Conservation (phyloP, 2,113 vertebrate genomes). For the Hemiscyllium ocellatum region DNA sequence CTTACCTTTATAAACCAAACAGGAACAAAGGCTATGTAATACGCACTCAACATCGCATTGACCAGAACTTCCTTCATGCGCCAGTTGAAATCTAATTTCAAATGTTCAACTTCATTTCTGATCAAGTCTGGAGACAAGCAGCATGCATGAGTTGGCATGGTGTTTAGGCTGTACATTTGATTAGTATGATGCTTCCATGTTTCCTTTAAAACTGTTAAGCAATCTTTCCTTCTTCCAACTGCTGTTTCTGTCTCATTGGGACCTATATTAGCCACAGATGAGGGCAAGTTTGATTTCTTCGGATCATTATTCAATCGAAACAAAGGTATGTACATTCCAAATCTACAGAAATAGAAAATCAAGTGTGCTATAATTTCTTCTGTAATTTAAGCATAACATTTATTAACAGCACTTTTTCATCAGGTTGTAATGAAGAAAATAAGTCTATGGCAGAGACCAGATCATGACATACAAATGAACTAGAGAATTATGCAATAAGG, state of each 20-base stretch:
- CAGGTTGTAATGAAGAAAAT: background rate
- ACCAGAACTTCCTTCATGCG: slow-evolving; percentile 97
- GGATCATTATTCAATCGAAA: slow-evolving; percentile 84
- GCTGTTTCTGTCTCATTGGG: slow-evolving; percentile 69
- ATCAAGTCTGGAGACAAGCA: slow-evolving; percentile 93
- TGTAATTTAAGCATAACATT: background rate
- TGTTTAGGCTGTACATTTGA: slow-evolving; percentile 76
- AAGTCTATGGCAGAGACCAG: background rate
- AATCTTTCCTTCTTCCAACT: slow-evolving; percentile 69
- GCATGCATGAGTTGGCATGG: slow-evolving; percentile 94
- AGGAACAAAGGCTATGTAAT: slow-evolving; percentile 94
- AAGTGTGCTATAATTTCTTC: background rate
- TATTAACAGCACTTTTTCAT: background rate
- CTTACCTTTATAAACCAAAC: slow-evolving; percentile 97
- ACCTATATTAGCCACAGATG: slow-evolving; percentile 71
- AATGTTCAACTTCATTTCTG: slow-evolving; percentile 88
- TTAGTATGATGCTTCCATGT: slow-evolving; percentile 92
- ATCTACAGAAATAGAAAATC: slow-evolving; percentile 56
- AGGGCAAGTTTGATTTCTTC: slow-evolving; percentile 64
- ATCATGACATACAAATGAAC: background rate
- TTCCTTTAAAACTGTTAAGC: slow-evolving; percentile 81
- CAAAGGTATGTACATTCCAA: slow-evolving; percentile 97
- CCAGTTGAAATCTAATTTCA: slow-evolving; percentile 98
- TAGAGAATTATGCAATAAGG: background rate
- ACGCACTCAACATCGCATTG: slow-evolving; percentile 97